These are phyloP conservation scores for Nemapogon koenigi DNA, from an alignment of 2,888 invertebrate species.

Conservation along the genomic window DNA sequence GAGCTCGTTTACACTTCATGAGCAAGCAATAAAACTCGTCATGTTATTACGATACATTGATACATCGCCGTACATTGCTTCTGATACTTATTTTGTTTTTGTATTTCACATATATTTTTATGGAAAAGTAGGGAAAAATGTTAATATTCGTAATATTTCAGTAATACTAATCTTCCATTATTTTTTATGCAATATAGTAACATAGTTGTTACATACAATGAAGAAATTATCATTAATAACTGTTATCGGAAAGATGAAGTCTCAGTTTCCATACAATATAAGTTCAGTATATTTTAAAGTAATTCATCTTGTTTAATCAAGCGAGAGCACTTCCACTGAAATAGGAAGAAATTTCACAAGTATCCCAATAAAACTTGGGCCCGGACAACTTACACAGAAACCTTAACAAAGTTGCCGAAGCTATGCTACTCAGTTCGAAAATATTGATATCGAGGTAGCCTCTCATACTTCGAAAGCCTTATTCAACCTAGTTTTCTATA, in stretches of 20 bases:
- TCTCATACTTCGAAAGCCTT: neutral
- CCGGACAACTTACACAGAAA: slow-evolving; percentile 10
- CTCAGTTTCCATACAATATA: slow-evolving; percentile 3
- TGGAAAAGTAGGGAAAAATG: too few species aligned
- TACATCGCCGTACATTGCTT: too few species aligned
- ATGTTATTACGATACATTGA: slow-evolving; percentile 8
- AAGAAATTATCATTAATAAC: too few species aligned
- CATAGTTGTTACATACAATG: too few species aligned
- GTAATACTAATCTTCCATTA: too few species aligned
- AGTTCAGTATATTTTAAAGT: slow-evolving; percentile 28
- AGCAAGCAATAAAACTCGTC: slow-evolving; percentile 11
- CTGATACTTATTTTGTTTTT: too few species aligned
- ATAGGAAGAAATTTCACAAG: slow-evolving; percentile 60
- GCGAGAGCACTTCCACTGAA: slow-evolving; percentile 45
- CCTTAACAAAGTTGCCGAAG: slow-evolving; percentile 8
- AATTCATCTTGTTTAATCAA: slow-evolving; percentile 62
- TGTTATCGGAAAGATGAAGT: too few species aligned
- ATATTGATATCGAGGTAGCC: slow-evolving; percentile 7
- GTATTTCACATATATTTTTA: too few species aligned
- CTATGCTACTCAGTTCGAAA: slow-evolving; percentile 14
- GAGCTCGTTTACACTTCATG: slow-evolving; percentile 16
- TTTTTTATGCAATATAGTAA: too few species aligned
- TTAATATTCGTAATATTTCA: too few species aligned
- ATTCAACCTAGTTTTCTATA: too few species aligned
- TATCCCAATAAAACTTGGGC: slow-evolving; percentile 59